A percentile compares a stretch with the other conserved stretches of the same genome.
Evolutionary conservation across 2,113 vertebrate species (phyloP).

Genomic region (Ctenomys sociabilis): DNA sequence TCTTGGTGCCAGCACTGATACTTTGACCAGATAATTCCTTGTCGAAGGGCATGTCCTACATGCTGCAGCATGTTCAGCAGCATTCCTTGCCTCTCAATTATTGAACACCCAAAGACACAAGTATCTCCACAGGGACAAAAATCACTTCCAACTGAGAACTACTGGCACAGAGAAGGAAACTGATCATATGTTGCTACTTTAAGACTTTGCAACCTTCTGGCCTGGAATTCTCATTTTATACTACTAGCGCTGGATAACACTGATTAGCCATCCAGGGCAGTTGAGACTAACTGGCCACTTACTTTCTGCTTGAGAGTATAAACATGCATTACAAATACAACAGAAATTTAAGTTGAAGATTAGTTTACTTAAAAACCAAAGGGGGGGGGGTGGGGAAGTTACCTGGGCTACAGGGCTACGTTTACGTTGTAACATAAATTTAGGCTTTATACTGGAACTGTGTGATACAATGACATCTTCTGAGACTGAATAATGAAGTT

Average conservation of each 20-base stretch:
- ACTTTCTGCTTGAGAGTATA: not conserved
- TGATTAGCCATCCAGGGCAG: not conserved
- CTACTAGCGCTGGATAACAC: not conserved
- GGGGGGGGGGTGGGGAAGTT: too few relatives aligned
- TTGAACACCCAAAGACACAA: not conserved
- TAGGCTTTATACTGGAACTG: not conserved
- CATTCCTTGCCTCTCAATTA: not conserved
- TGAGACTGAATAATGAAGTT: not conserved
- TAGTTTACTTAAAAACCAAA: not conserved
- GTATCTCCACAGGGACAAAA: not conserved
- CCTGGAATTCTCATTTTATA: not conserved
- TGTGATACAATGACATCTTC: not conserved
- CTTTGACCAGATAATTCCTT: not conserved
- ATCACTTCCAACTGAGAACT: not conserved
- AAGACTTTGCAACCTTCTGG: not conserved
- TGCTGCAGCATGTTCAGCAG: not conserved
- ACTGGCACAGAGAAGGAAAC: not conserved
- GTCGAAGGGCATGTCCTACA: not conserved
- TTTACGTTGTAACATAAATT: not conserved
- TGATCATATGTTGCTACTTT: not conserved
- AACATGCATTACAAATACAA: not conserved
- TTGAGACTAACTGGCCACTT: not conserved
- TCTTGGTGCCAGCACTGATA: too few relatives aligned
- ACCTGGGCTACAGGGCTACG: not conserved
- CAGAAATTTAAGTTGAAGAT: constrained; percentile 2